Percentiles rank a stretch among this genome's conserved stretches.
These are phyloP conservation scores for Balanococcus diminutus DNA, from an alignment of 2,888 invertebrate species.

Conservation along the genomic window DNA sequence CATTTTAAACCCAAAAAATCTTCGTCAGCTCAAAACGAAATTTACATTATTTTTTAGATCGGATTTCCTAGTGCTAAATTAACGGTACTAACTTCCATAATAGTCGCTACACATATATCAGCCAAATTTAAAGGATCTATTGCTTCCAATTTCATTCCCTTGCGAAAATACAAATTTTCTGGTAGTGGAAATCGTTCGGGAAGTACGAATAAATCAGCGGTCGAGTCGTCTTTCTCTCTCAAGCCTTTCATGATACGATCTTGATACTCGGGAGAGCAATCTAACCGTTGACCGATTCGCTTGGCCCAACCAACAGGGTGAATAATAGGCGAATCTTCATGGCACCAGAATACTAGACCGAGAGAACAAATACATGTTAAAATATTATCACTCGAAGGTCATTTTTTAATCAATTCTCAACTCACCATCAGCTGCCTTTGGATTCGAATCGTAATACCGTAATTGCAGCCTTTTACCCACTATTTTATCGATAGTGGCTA, in stretches of 20 bases:
- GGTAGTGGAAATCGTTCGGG: slow-evolving; percentile 58
- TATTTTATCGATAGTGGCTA: slow-evolving; percentile 88
- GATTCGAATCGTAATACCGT: slow-evolving; percentile 80
- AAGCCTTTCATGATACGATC: slow-evolving; percentile 76
- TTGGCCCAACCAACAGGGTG: slow-evolving; percentile 98
- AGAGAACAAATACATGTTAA: background rate
- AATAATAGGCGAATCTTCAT: slow-evolving; percentile 90
- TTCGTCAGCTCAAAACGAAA: too few species aligned
- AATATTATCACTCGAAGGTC: background rate
- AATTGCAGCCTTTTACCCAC: slow-evolving; percentile 91
- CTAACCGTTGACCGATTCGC: slow-evolving; percentile 83
- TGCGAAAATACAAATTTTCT: slow-evolving; percentile 66
- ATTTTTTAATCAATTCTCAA: background rate
- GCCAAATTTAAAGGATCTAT: slow-evolving; percentile 95
- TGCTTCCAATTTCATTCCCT: slow-evolving; percentile 95
- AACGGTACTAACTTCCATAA: slow-evolving; percentile 73
- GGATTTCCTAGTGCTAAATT: too few species aligned
- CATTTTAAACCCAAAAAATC: too few species aligned
- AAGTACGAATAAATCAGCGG: slow-evolving; percentile 75
- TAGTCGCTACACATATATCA: slow-evolving; percentile 92
- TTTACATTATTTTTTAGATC: too few species aligned
- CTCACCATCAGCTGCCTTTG: slow-evolving; percentile 33
- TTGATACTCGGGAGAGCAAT: slow-evolving; percentile 80
- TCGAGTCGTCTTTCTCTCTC: slow-evolving; percentile 78
- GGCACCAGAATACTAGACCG: slow-evolving; percentile 87